phyloP scores from a whole-genome alignment of 2,888 invertebrate genomes.

The Phania funesta region DNA sequence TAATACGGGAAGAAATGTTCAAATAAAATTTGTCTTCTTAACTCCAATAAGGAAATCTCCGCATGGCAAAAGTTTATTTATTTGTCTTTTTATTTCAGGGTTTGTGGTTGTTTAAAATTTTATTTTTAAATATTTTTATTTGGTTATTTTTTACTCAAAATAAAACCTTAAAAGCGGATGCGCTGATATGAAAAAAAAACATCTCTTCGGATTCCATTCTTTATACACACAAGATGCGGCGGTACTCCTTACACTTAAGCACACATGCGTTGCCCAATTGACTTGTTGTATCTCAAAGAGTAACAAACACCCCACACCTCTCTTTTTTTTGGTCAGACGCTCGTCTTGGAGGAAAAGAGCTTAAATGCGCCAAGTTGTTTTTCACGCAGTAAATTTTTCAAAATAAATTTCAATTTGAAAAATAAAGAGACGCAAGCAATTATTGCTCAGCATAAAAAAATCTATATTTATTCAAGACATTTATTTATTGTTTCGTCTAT shows the following conservation, averaged over 20 bases:
- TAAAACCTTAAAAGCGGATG: conserved; percentile 59
- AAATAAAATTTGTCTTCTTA: conserved; percentile 62
- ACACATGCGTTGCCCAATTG: not conserved
- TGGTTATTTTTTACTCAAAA: too few relatives aligned
- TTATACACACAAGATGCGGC: conserved; percentile 34
- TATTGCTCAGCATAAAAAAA: conserved; percentile 16
- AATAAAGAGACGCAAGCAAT: conserved; percentile 9
- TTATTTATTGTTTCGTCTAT: conserved; percentile 31
- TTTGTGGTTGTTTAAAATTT: conserved; percentile 32
- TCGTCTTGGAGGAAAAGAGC: conserved; percentile 30
- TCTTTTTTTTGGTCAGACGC: not conserved
- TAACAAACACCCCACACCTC: not conserved
- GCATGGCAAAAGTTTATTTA: conserved; percentile 58
- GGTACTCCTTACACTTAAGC: not conserved
- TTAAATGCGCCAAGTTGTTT: conserved; percentile 27
- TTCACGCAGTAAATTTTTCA: conserved; percentile 30
- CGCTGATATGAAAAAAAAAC: conserved; percentile 49
- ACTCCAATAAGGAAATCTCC: conserved; percentile 67
- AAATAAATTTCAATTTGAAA: conserved; percentile 7
- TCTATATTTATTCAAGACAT: conserved; percentile 34
- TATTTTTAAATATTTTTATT: too few relatives aligned
- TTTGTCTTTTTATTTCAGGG: conserved; percentile 39
- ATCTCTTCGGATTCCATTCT: conserved; percentile 5
- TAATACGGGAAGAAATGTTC: conserved; percentile 23
- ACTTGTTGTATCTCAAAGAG: not conserved